Base-by-base conservation (phyloP, 2,797 vertebrate species). In the Knipowitschia caucasica region DNA sequence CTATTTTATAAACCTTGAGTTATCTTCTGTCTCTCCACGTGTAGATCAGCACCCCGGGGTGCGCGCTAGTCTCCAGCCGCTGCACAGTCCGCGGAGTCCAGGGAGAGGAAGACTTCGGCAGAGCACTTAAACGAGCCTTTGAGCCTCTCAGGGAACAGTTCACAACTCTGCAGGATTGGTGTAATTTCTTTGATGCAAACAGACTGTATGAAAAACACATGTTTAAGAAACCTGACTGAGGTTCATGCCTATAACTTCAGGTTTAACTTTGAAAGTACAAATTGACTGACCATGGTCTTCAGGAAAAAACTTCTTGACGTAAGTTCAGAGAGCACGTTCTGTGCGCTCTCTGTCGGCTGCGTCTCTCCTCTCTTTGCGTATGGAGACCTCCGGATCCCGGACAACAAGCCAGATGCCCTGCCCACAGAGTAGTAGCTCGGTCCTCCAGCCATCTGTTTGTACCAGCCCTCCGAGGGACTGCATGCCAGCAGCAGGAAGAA, bases 401-500 rank as follows among this genome's bases (percentile, higher is more conserved):
- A 88, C 56, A 94, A 86, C 60, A 93, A 83, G n/a, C 92, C 92
- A 4, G 91, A 90, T 7, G 93, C 92, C 27, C 92, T 84, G 35
- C 93, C 92, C 69, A 93, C 92, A 0, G 91, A 92, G 76, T 88
- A 90, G 78, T 77, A 88, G 58, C 63, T 85, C 0, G 88, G 89
- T 2, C 90, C 87, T 0, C 90, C 87, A 0, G 88, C 74, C 7
- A 85, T 61, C 43, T 85, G 91, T 64, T 85, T 89, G 89, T 92
- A 92, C 93, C 93, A 89, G 0, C 86, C 91, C 9, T 82, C 73
- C 5, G 81, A 60, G 1, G 78, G 87, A 42, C 72, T 43, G 66
- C 56, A 77, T 11, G 71, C 81, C 18, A 82, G 59, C 55, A 88
- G 77, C 50, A 73, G 20, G 42, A 57, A 71, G 29, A 84, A 23